Conservation (phyloP, 1,140 invertebrate species). For the Lucilia sericata region DNA sequence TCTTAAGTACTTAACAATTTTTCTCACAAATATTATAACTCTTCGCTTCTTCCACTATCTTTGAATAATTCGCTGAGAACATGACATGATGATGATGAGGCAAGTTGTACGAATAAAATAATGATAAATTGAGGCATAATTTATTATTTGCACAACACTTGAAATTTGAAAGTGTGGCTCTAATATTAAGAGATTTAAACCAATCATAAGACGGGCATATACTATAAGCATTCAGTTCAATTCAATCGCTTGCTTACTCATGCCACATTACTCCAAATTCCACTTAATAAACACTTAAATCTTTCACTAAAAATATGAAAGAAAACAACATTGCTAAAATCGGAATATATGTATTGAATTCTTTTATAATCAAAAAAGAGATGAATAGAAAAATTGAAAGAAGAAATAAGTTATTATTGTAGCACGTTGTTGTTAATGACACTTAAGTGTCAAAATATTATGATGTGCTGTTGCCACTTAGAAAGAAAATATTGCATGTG, state of each 20-base stretch:
- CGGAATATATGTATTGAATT: background rate
- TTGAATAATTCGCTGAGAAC: too few relatives aligned
- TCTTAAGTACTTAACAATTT: too few relatives aligned
- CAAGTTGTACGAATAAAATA: background rate
- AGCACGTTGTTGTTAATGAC: constrained; percentile 22
- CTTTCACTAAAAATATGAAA: background rate
- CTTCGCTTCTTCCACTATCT: too few relatives aligned
- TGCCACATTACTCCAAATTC: constrained; percentile 1
- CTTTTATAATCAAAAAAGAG: background rate
- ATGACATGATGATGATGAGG: too few relatives aligned
- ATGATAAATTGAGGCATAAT: constrained; percentile 18
- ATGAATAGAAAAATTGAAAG: background rate
- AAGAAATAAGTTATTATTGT: background rate
- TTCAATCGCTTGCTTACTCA: background rate
- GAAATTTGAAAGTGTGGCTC: constrained; percentile 36
- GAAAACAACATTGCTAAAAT: background rate
- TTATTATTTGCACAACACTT: constrained; percentile 36
- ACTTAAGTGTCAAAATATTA: constrained; percentile 48
- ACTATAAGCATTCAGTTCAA: background rate
- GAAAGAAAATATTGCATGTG: background rate
- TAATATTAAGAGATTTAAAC: constrained; percentile 40
- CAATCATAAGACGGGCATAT: background rate
- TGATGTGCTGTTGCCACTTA: constrained; percentile 46
- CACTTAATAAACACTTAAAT: constrained; percentile 1
- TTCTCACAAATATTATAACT: too few relatives aligned